Evolutionary conservation across 1,140 invertebrate genomes (phyloP), one percentile per base, ranked within the genome.

Genomic region (Uloborus diversus): DNA sequence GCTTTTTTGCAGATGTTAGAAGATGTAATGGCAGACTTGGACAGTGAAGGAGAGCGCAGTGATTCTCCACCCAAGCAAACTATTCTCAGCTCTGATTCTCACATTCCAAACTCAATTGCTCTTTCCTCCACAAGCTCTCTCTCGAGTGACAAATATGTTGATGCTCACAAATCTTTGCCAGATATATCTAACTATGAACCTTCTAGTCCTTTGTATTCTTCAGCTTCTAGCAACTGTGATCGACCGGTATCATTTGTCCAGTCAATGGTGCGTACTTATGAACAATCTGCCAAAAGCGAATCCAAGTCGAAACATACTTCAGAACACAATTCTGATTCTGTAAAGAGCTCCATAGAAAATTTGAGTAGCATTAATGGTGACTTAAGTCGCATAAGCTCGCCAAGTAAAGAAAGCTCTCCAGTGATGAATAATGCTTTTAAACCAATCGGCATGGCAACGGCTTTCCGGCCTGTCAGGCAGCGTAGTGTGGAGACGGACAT

Each of bases 391-490:
- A 79, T 79, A 14, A 69, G 64, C 51, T 79, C 76, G 4, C 47
- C 65, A 17, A 80, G 66, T 20, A 71, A 80, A 49, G 57, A 80
- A 17, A 71, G 25, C 42, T 64, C 66, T 53, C 59, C 59, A 11
- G 57, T 64, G 7, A 33, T 37, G 17, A 64, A 47, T 47, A 65
- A 68, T 62, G 66, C 61, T 13, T 80, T 80, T n/a, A 80, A 71
- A 37, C 78, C 78, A 51, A 25, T 80, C 14, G 78, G 78, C n/a
- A 70, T 71, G 66, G 78, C 78, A 5, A 80, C 68, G 23, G 61
- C 78, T 7, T 80, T 80, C 68, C 68, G 66, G 62, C 78, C 78
- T 30, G 76, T 79, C 5, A 32, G 65, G 4, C 76, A 79, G 23
- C 28, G 47, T 4, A 69, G 64, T 79, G 33, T 61, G 35, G 76